Percentiles rank a stretch among this genome's conserved stretches.
These are phyloP conservation scores for Macrotus californicus DNA, from an alignment of 2,113 vertebrate genomes.

Conservation along the genomic window DNA sequence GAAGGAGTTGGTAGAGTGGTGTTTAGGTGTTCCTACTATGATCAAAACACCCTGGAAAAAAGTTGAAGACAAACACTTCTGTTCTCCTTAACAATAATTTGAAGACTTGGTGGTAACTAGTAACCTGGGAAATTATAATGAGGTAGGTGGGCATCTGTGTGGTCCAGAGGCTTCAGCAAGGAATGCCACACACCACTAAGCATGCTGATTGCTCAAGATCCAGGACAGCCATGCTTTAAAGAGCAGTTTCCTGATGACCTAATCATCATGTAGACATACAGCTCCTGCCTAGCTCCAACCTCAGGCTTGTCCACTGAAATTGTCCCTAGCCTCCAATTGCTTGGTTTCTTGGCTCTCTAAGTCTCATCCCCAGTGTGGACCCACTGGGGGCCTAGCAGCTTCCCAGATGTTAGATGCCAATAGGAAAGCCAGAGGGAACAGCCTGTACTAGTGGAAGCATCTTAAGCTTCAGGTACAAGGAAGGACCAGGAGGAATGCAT, in stretches of 20 bases:
- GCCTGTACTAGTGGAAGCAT: neutral
- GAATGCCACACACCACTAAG: neutral
- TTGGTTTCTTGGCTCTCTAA: neutral
- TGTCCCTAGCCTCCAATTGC: neutral
- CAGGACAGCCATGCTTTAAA: neutral
- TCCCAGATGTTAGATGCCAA: neutral
- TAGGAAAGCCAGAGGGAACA: neutral
- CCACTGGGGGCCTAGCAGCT: neutral
- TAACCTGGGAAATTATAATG: neutral
- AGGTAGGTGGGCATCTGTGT: neutral
- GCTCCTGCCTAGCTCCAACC: neutral
- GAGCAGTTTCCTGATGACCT: neutral
- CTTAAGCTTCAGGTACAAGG: neutral
- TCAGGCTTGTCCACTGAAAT: neutral
- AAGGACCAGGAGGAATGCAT: neutral
- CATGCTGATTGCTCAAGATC: neutral
- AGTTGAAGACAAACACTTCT: neutral
- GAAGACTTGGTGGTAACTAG: neutral
- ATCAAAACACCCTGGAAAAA: neutral
- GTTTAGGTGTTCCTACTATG: neutral
- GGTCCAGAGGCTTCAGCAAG: neutral
- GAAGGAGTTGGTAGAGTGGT: neutral
- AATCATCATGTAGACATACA: neutral
- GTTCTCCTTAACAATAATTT: neutral
- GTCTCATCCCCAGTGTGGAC: neutral